Conservation (phyloP, 2,797 vertebrate species). For the Thalassophryne amazonica region DNA sequence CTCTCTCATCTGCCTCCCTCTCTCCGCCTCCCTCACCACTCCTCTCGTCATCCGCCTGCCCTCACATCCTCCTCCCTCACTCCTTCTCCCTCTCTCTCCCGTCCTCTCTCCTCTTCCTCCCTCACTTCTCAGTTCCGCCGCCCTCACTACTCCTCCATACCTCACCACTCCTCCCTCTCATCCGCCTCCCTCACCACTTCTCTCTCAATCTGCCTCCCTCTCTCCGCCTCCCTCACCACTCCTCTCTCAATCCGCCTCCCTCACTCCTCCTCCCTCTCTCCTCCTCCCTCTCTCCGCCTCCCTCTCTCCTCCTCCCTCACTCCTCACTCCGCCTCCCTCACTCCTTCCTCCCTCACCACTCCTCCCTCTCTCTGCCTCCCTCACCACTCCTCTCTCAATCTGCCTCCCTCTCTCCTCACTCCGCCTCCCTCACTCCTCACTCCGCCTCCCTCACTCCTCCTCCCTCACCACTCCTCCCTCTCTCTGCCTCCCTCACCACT, state of each 20-base stretch:
- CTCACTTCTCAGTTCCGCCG: too few species aligned
- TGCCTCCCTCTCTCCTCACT: slow-evolving; percentile 4
- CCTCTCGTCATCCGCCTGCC: too few species aligned
- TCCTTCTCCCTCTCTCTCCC: too few species aligned
- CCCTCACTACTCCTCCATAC: too few species aligned
- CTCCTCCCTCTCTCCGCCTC: slow-evolving; percentile 50
- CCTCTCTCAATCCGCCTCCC: too few species aligned
- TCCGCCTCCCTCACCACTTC: too few species aligned
- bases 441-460: slow-evolving; percentile 11
- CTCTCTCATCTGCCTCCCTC: too few species aligned
- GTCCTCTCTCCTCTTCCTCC: too few species aligned
- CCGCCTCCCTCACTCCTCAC: slow-evolving; percentile 50
- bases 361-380: slow-evolving; percentile 11
- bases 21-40: too few species aligned
- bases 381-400: slow-evolving; percentile 22
- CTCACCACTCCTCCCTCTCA: slow-evolving; percentile 3
- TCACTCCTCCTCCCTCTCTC: slow-evolving; percentile 11
- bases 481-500: slow-evolving; percentile 5
- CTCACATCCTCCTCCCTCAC: too few species aligned
- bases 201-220: slow-evolving; percentile 5
- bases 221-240: not conserved
- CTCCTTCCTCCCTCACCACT: slow-evolving; percentile 1
- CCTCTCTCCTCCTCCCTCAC: not conserved
- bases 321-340: too few species aligned
- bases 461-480: slow-evolving; percentile 22